Percentiles rank a stretch among this genome's conserved stretches.
phyloP scores from a whole-genome alignment of 2,113 vertebrate species.

The Butorides virescens region DNA sequence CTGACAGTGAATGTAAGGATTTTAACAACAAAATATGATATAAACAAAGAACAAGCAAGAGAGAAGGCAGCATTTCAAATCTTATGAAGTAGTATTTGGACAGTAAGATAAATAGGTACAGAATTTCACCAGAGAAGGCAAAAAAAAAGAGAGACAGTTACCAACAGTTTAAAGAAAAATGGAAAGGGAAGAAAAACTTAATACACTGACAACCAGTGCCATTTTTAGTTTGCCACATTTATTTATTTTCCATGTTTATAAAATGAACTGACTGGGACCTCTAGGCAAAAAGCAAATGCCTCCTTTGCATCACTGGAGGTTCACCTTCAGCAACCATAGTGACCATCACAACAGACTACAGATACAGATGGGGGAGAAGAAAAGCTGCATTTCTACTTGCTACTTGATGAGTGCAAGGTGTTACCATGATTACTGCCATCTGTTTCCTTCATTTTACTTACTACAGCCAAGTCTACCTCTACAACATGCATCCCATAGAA shows the following conservation, averaged over 20 bases:
- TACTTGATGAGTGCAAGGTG: neutral
- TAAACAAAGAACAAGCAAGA: constrained; percentile 23
- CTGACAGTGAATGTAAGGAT: constrained; percentile 70
- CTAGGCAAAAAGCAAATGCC: neutral
- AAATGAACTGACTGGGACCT: neutral
- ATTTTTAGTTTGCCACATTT: neutral
- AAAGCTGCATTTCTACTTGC: neutral
- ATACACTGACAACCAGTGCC: neutral
- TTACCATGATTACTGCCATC: neutral
- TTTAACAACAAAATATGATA: constrained; percentile 60
- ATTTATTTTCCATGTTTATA: neutral
- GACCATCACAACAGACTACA: neutral
- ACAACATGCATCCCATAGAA: neutral
- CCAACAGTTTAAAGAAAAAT: neutral
- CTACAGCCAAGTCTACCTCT: neutral
- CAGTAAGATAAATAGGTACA: constrained; percentile 8
- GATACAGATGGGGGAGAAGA: neutral
- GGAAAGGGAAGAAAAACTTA: neutral
- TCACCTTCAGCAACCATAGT: neutral
- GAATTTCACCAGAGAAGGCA: neutral
- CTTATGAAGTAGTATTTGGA: constrained; percentile 22
- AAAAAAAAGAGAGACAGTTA: neutral
- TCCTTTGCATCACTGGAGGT: neutral
- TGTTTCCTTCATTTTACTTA: neutral
- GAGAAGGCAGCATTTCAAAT: constrained; percentile 32